Evolutionary conservation across 2,113 vertebrate species (phyloP), one percentile per base, ranked within the genome.

Genomic region (Saguinus midas): DNA sequence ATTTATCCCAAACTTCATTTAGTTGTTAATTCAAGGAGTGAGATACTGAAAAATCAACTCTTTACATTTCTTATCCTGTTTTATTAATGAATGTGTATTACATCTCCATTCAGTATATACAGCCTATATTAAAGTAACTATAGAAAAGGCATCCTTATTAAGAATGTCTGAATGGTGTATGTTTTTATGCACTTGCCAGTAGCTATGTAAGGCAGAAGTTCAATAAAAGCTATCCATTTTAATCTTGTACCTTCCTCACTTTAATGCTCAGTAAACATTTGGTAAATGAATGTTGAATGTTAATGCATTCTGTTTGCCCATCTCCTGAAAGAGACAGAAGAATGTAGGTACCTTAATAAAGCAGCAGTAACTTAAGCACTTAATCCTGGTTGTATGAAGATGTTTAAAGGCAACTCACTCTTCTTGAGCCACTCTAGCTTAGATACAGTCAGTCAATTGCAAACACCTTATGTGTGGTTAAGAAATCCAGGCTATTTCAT

Each of bases 261-360:
- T 57, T 86, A 57, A 72, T 81, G 72, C 52, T 96, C 90, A 85
- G 2, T 85, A 87, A 95, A 85, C 84, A 90, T 45, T 94, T 90
- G 64, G 61, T 68, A 81, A 90, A 84, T 88, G 94, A 73, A 79
- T 81, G 45, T 35, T 68, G 92, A 90, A 92, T 68, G 50, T 86
- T 94, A 92, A 94, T 84, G 43, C n/a, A 45, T 95, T 96, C 92
- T 96, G 48, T 91, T 94, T 94, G 66, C 50, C 57, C 27, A 57
- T 32, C 96, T 97, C 76, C 72, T 61, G 64, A 96, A 91, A 45
- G 1, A 89, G 75, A 55, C 29, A 52, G 66, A 97, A 73, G 61
- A 29, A 87, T 27, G n/a, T 81, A 84, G 40, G 6, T 70, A 57
- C 37, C 64, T 97, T 61, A 45, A 66, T 61, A 82, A 90, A 58